These are phyloP conservation scores for Hemichromis elongatus DNA, from an alignment of 2,113 vertebrate genomes.

Conservation along the genomic window DNA sequence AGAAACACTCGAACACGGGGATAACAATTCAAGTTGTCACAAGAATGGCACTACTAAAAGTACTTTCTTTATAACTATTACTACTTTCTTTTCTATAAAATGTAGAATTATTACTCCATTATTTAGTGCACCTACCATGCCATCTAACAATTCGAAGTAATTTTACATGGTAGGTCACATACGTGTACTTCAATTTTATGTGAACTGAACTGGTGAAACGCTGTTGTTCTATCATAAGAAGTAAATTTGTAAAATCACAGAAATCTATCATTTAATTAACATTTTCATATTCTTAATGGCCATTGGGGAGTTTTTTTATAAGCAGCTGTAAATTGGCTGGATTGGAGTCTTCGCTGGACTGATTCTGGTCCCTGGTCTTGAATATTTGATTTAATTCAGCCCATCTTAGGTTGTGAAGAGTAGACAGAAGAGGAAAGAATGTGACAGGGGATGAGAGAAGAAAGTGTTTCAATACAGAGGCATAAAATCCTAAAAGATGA, in stretches of 20 bases:
- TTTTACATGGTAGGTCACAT: neutral
- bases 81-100: neutral
- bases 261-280: neutral
- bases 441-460: neutral
- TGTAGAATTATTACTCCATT: neutral
- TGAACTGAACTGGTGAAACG: neutral
- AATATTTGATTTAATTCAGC: neutral
- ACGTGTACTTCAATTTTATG: neutral
- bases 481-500: neutral
- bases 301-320: neutral
- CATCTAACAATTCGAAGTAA: neutral
- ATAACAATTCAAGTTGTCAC: neutral
- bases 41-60: neutral
- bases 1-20: neutral
- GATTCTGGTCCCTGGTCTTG: neutral
- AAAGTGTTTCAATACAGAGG: neutral
- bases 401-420: neutral
- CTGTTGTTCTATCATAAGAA: neutral
- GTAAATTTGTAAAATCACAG: neutral
- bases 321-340: neutral
- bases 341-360: neutral
- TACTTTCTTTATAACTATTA: neutral
- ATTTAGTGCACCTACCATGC: neutral
- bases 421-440: neutral
- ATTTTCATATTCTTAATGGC: neutral